phyloP scores from a whole-genome alignment of 2,113 vertebrate species.

The Psilopsiagon aurifrons region DNA sequence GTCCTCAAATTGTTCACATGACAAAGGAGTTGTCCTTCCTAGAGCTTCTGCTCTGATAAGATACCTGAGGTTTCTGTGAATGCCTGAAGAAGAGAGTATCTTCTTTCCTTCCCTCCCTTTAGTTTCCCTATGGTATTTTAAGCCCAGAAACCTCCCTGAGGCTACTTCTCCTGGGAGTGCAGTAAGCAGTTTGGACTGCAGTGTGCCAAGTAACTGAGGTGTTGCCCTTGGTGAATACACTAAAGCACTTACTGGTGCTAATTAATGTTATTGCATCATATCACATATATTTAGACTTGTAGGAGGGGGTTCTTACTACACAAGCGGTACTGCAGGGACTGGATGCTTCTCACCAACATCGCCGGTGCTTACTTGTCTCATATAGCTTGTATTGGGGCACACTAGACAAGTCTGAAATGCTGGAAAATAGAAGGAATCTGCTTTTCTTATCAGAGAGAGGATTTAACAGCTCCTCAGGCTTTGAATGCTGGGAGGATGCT shows the following conservation, averaged over 20 bases:
- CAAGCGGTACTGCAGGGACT: background rate
- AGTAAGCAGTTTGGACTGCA: background rate
- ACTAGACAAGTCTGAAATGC: background rate
- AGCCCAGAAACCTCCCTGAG: background rate
- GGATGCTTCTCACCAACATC: background rate
- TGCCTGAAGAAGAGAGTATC: background rate
- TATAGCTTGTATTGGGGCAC: accelerated
- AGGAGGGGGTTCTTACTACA: background rate
- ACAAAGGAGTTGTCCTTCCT: slow-evolving; percentile 10
- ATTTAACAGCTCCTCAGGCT: slow-evolving; percentile 1
- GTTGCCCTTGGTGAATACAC: background rate
- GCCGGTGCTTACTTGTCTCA: background rate
- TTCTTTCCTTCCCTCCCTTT: background rate
- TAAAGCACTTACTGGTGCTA: background rate
- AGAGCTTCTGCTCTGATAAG: slow-evolving; percentile 23
- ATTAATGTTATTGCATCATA: slow-evolving; percentile 32
- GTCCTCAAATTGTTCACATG: slow-evolving; percentile 44
- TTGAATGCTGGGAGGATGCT: background rate
- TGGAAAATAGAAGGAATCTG: background rate
- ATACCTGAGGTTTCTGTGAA: background rate
- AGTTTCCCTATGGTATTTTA: background rate
- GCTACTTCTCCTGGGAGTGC: background rate
- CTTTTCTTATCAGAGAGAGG: background rate
- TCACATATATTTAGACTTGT: background rate
- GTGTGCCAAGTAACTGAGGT: background rate